Conservation (phyloP, 2,113 vertebrate species). For the Scatophagus argus region DNA sequence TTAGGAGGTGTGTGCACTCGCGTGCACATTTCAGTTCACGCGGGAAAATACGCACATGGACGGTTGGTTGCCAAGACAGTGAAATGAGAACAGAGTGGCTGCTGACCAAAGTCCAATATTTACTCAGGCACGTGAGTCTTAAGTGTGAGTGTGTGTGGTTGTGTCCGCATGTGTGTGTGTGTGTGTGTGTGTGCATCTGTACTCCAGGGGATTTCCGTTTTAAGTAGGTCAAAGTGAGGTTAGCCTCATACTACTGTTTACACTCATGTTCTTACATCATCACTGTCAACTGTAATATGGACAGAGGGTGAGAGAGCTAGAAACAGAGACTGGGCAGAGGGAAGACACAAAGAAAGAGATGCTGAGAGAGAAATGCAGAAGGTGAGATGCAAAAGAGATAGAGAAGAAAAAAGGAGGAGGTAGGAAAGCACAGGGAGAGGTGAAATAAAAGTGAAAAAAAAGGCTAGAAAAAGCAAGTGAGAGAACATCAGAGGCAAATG, state of each 20-base stretch:
- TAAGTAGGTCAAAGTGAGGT: constrained; percentile 78
- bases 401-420: not conserved
- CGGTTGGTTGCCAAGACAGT: constrained; percentile 35
- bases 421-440: not conserved
- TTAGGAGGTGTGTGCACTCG: constrained; percentile 1
- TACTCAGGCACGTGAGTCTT: constrained; percentile 71
- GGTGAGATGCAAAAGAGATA: constrained; percentile 15
- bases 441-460: constrained; percentile 14
- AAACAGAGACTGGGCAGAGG: not conserved
- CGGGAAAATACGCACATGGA: constrained; percentile 30
- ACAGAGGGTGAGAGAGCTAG: constrained; percentile 15
- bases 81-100: constrained; percentile 57
- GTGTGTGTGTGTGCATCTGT: constrained; percentile 17
- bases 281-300: constrained; percentile 62
- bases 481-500: constrained; percentile 75
- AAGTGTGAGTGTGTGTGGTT: constrained; percentile 41
- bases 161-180: constrained; percentile 32
- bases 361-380: constrained; percentile 16
- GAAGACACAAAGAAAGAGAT: not conserved
- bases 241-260: constrained; percentile 77
- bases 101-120: constrained; percentile 77
- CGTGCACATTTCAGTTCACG: constrained; percentile 12
- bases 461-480: constrained; percentile 25
- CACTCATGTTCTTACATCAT: constrained; percentile 77
- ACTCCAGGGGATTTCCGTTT: constrained; percentile 71